Percentiles rank a stretch among this genome's conserved stretches.
phyloP scores from a whole-genome alignment of 2,888 invertebrate genomes.

The Lypha dubia region DNA sequence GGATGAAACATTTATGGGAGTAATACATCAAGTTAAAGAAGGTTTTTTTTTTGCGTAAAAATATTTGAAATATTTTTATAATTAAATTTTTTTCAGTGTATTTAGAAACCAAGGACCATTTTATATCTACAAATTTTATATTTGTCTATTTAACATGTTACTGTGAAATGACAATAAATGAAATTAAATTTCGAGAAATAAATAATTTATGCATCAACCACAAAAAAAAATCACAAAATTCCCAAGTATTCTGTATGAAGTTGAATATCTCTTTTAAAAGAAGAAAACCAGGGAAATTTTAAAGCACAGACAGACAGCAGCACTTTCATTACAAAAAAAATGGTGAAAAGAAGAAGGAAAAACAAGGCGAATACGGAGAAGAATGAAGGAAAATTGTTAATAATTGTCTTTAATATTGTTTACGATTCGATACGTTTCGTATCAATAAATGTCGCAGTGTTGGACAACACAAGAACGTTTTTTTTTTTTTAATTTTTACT shows the following conservation, averaged over 20 bases:
- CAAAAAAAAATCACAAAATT: slow-evolving; percentile 3
- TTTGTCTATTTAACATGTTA: slow-evolving; percentile 40
- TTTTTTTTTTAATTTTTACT: not conserved
- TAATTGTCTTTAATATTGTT: slow-evolving; percentile 54
- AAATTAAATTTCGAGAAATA: slow-evolving; percentile 44
- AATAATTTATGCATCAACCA: slow-evolving; percentile 46
- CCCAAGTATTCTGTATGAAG: slow-evolving; percentile 31
- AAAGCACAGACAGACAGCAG: slow-evolving; percentile 17
- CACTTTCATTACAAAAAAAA: not conserved
- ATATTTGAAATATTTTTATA: no score
- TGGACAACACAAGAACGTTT: not conserved
- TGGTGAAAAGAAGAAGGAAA: not conserved
- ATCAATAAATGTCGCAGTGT: slow-evolving; percentile 52
- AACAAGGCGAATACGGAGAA: no score
- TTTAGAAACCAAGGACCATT: not conserved
- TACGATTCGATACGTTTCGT: slow-evolving; percentile 35
- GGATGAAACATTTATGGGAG: no score
- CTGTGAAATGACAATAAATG: slow-evolving; percentile 42
- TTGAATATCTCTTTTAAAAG: not conserved
- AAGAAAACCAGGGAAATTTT: slow-evolving; percentile 6
- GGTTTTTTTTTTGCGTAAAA: no score
- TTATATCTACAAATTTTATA: slow-evolving; percentile 39
- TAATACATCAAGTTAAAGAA: no score
- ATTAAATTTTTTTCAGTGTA: slow-evolving; percentile 18
- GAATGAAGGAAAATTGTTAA: slow-evolving; percentile 47